phyloP scores from a whole-genome alignment of 64 coral and sea anemone genomes.

The Stichodactyla helianthus region DNA sequence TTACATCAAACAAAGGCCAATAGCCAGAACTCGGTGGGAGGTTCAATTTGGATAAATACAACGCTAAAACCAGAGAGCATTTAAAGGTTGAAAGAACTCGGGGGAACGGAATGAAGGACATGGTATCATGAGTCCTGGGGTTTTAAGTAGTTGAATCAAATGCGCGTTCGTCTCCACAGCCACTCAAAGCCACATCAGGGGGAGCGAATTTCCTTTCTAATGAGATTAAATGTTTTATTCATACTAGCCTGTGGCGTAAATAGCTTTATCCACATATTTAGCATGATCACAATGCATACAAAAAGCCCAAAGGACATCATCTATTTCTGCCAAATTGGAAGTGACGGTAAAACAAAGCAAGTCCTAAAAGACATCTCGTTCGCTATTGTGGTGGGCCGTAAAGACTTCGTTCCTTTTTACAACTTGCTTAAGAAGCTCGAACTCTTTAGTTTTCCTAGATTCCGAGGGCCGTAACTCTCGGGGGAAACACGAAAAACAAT shows the following conservation, averaged over 20 bases:
- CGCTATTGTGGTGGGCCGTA: not conserved
- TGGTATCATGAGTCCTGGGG: not conserved
- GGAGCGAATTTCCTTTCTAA: not conserved
- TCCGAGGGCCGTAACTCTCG: constrained; percentile 10
- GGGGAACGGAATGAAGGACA: not conserved
- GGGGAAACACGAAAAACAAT: constrained; percentile 67
- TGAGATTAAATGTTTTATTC: constrained; percentile 31
- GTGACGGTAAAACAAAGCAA: constrained; percentile 31
- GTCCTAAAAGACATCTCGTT: not conserved
- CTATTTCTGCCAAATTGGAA: constrained; percentile 22
- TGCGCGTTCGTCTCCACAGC: no score
- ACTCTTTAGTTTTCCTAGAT: not conserved
- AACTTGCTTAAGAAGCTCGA: not conserved
- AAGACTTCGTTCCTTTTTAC: not conserved
- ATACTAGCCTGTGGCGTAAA: constrained; percentile 50
- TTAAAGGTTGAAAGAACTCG: constrained; percentile 12
- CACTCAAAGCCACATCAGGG: no score
- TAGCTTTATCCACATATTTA: constrained; percentile 31
- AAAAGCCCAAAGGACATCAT: constrained; percentile 1
- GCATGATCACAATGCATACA: constrained; percentile 29
- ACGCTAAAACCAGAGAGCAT: not conserved
- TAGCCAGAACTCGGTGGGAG: constrained; percentile 14
- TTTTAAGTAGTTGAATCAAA: not conserved
- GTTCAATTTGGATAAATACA: constrained; percentile 5
- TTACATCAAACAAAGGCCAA: constrained; percentile 12